These are phyloP conservation scores for Ophonus ardosiacus DNA, from an alignment of 2,888 invertebrate species.

Conservation along the genomic window DNA sequence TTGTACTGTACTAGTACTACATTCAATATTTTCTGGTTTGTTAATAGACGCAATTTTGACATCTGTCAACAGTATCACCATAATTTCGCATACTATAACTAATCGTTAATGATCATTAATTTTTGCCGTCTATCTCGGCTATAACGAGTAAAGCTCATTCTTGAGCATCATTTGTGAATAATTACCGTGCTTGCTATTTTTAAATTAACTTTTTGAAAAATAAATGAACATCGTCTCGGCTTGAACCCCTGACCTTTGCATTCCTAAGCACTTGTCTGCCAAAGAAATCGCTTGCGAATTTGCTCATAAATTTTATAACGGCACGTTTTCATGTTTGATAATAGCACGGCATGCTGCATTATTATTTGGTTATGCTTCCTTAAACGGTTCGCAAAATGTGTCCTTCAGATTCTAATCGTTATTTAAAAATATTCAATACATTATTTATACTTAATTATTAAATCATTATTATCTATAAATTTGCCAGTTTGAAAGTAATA, in stretches of 20 bases:
- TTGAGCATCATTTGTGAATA: neutral
- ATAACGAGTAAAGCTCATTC: neutral
- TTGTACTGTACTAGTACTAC: too few relatives aligned
- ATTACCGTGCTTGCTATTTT: neutral
- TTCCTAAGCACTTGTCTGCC: neutral
- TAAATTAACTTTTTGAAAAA: neutral
- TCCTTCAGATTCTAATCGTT: neutral
- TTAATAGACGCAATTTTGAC: too few relatives aligned
- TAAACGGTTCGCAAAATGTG: neutral
- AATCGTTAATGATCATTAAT: too few relatives aligned
- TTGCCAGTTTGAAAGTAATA: slow-evolving; percentile 2
- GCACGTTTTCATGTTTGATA: neutral
- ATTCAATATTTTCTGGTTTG: too few relatives aligned
- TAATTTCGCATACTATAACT: too few relatives aligned
- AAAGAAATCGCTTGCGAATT: neutral
- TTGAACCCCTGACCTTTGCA: neutral
- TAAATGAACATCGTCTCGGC: neutral
- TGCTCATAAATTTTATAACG: neutral
- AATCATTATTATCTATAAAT: slow-evolving; percentile 10
- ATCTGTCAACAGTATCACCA: too few relatives aligned
- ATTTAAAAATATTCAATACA: neutral
- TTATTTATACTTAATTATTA: neutral
- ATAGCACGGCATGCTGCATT: neutral
- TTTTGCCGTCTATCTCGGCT: too few relatives aligned
- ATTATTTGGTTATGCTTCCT: neutral